Evolutionary conservation across 1,140 invertebrate genomes (phyloP), one percentile per base, ranked within the genome.

Genomic region (Frieseomelitta varia): DNA sequence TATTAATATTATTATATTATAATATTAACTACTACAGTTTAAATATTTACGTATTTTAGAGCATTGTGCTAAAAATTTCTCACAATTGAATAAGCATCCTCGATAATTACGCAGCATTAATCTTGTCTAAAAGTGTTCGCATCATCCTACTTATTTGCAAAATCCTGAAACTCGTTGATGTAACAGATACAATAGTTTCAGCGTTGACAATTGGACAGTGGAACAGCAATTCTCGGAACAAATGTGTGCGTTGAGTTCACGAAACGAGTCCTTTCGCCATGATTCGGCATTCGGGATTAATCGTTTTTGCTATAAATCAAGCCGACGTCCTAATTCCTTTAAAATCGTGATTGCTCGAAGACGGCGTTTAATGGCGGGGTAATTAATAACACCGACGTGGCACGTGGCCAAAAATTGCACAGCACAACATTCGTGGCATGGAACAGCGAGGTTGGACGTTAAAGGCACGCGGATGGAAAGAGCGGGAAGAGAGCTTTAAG

Each of bases 401-500:
- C 91, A 91, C 90, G 91, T 87, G 90, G 77, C 76, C 34, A 72
- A 85, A 87, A 87, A 86, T 86, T 89, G 79, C 89, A 71, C 74
- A 51, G 53, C 47, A 34, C 53, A 17, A n/a, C 69, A 51, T 30
- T 67, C 68, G 89, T 82, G 81, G 63, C 61, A 47, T 19, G 30
- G 75, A 61, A 73, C 47, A 51, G 17, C 67, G 39, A 63, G 73
- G 39, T 73, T 34, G 67, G 65, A 78, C 65, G 79, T 82, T 84
- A 69, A 88, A 85, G 73, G 83, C 85, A 89, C 84, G 71, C 79
- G 72, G 67, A 87, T 87, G 85, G 90, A 90, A 87, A 87, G 39
- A 47, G 86, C 86, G 77, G 76, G 79, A 82, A 85, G 84, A 90
- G 91, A 93, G 92, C 90, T 94, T 92, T 93, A 92, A 93, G 93